phyloP scores from a whole-genome alignment of 1,140 invertebrate species.

The Macrosteles quadrilineatus region DNA sequence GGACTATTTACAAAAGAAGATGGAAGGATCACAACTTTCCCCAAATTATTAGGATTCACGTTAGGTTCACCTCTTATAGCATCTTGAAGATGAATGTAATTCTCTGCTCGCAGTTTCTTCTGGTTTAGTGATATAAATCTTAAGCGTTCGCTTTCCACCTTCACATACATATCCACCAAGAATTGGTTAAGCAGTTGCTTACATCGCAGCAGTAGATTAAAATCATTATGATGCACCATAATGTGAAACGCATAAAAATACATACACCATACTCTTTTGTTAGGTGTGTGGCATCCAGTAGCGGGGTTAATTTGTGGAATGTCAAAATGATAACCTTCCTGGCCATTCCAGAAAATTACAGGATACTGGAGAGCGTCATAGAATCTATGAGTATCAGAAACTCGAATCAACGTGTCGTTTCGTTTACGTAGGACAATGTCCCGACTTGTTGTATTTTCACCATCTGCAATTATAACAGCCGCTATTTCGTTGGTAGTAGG shows the following conservation, averaged over 20 bases:
- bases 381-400: slow-evolving; percentile 38
- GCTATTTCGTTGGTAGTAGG: slow-evolving; percentile 52
- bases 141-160: slow-evolving; percentile 53
- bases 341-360: slow-evolving; percentile 51
- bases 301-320: slow-evolving; percentile 42
- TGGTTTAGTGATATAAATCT: slow-evolving; percentile 52
- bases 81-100: slow-evolving; percentile 52
- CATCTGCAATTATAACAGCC: slow-evolving; percentile 49
- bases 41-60: slow-evolving; percentile 36
- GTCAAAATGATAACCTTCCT: slow-evolving; percentile 50
- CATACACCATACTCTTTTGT: slow-evolving; percentile 42
- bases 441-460: slow-evolving; percentile 47
- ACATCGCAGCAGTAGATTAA: slow-evolving; percentile 45
- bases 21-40: slow-evolving; percentile 45
- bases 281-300: slow-evolving; percentile 3
- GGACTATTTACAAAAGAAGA: slow-evolving; percentile 49
- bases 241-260: slow-evolving; percentile 46
- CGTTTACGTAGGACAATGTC: slow-evolving; percentile 52
- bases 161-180: slow-evolving; percentile 54
- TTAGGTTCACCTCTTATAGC: slow-evolving; percentile 38
- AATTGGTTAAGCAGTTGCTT: slow-evolving; percentile 48
- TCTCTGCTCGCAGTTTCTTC: slow-evolving; percentile 51
- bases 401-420: slow-evolving; percentile 37
- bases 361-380: slow-evolving; percentile 52
- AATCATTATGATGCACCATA: slow-evolving; percentile 42